A percentile compares a stretch with the other conserved stretches of the same genome.
phyloP scores from a whole-genome alignment of 2,888 invertebrate species.

The Vandiemenella viatica region DNA sequence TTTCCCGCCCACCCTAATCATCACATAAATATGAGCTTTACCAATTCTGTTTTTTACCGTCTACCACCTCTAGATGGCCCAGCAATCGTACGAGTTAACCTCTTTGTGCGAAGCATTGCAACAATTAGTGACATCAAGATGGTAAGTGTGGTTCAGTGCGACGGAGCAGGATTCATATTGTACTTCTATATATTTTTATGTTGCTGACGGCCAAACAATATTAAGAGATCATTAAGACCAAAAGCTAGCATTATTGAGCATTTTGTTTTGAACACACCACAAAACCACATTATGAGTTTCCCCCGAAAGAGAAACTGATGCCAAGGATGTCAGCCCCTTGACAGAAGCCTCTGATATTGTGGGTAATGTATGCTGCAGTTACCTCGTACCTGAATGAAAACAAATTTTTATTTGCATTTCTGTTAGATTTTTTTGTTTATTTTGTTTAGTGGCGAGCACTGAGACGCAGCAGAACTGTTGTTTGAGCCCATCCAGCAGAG shows the following conservation, averaged over 20 bases:
- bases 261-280: neutral
- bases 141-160: constrained; percentile 56
- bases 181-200: too few species aligned
- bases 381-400: neutral
- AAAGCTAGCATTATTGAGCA: neutral
- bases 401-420: neutral
- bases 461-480: too few species aligned
- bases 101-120: constrained; percentile 94
- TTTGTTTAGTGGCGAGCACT: too few species aligned
- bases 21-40: neutral
- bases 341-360: neutral
- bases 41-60: neutral
- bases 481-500: too few species aligned
- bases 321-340: constrained; percentile 12
- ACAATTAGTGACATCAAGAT: constrained; percentile 98
- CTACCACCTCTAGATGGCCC: constrained; percentile 58
- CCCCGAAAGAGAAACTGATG: constrained; percentile 2
- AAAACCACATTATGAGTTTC: neutral
- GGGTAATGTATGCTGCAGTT: constrained; percentile 5
- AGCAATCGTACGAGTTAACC: constrained; percentile 92
- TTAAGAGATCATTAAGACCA: neutral
- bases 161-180: neutral
- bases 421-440: constrained; percentile 1
- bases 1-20: too few species aligned
- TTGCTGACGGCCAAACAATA: neutral